Conservation (phyloP, 2,797 vertebrate species). For the Nannoperca obscura region DNA sequence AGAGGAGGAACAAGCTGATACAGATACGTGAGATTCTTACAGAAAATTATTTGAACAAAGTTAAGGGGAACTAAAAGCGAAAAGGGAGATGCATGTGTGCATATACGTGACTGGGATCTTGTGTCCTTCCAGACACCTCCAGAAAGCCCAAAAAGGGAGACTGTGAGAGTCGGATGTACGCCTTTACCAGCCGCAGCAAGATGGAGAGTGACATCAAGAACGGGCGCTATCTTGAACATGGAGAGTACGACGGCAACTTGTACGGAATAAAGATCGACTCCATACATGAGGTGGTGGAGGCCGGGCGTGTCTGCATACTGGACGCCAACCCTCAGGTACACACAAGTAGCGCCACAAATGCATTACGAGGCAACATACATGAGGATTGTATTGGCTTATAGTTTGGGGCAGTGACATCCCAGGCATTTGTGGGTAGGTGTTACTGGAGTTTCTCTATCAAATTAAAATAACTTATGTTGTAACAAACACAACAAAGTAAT, state of each 20-base stretch:
- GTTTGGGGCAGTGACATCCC: too few species aligned
- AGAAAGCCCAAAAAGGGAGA: constrained; percentile 92
- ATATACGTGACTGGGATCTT: not conserved
- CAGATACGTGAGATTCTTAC: not conserved
- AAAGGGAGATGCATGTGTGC: not conserved
- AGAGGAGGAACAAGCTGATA: not conserved
- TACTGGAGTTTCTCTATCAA: too few species aligned
- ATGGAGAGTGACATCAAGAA: constrained; percentile 95
- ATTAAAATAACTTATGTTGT: too few species aligned
- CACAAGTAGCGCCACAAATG: not conserved
- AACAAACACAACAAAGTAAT: too few species aligned
- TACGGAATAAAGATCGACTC: constrained; percentile 95
- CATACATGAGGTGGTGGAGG: constrained; percentile 93
- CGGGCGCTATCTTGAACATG: constrained; percentile 92
- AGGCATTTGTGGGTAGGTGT: too few species aligned
- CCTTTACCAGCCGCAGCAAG: constrained; percentile 91
- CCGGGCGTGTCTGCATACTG: constrained; percentile 93
- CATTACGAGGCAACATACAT: not conserved
- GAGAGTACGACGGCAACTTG: constrained; percentile 94
- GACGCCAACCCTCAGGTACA: constrained; percentile 94
- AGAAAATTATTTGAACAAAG: not conserved
- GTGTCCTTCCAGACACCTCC: constrained; percentile 85
- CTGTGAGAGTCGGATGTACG: constrained; percentile 91
- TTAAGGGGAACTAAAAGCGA: not conserved
- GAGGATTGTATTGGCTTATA: too few species aligned